phyloP scores from a whole-genome alignment of 2,113 vertebrate genomes.

The Nematolebias whitei region DNA sequence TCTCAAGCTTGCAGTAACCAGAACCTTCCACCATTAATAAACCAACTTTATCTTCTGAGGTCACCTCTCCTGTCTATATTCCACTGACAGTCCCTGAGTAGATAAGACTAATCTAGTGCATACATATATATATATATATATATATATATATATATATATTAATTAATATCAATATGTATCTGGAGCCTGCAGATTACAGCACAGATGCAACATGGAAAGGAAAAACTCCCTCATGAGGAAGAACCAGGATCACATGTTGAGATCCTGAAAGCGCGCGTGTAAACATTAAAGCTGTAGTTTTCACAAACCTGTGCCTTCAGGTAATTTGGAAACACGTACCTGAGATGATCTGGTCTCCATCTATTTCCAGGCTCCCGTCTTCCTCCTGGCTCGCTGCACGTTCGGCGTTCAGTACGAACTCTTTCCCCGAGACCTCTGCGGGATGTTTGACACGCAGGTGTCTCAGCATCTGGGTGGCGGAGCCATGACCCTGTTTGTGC shows the following conservation, averaged over 20 bases:
- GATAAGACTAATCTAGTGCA: too few species aligned
- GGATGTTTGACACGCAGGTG: conserved; percentile 68
- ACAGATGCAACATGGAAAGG: too few species aligned
- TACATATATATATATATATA: too few species aligned
- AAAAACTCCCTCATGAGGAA: too few species aligned
- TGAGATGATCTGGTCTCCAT: conserved; percentile 12
- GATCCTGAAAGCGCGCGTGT: too few species aligned
- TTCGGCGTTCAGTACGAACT: background rate
- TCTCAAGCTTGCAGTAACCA: background rate
- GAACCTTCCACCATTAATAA: background rate
- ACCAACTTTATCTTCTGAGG: background rate
- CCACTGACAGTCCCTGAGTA: background rate
- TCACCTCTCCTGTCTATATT: background rate
- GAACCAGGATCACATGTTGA: too few species aligned
- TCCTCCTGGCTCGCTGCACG: background rate
- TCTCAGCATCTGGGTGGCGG: conserved; percentile 66
- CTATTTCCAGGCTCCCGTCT: background rate
- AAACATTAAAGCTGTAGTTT: too few species aligned
- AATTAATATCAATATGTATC: too few species aligned
- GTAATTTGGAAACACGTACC: conserved; percentile 20
- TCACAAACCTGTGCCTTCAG: background rate
- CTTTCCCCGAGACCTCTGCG: conserved; percentile 32
- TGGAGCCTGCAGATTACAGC: too few species aligned
- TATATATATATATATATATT: too few species aligned
- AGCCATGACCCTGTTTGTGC: conserved; percentile 44